Evolutionary conservation across 1,140 invertebrate species (phyloP).

Genomic region (Cotesia chilonis): DNA sequence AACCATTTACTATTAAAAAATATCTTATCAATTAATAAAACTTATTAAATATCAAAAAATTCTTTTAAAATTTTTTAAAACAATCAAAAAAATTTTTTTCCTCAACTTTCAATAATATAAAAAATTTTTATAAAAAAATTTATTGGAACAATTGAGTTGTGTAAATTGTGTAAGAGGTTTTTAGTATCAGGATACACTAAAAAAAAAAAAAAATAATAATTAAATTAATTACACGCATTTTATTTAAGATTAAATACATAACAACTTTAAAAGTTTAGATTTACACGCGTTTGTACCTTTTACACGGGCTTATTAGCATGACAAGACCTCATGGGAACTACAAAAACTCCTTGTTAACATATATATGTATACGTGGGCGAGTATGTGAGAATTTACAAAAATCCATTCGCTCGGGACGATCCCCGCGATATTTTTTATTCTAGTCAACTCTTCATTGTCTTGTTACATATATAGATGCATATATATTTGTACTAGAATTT

Average conservation of each 20-base stretch:
- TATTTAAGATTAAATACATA: neutral
- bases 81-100: no score
- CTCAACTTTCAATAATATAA: no score
- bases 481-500: no score
- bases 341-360: slow-evolving; percentile 3
- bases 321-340: slow-evolving; percentile 19
- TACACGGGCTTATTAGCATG: slow-evolving; percentile 28
- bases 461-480: no score
- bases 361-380: slow-evolving; percentile 1
- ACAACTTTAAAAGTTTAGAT: neutral
- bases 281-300: slow-evolving; percentile 10
- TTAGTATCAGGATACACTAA: no score
- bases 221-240: neutral
- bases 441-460: neutral
- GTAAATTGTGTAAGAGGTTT: no score
- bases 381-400: neutral
- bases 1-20: no score
- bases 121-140: no score
- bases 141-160: no score
- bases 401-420: neutral
- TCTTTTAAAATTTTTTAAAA: no score
- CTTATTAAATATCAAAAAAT: no score
- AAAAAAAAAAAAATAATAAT: neutral
- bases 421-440: neutral
- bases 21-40: no score